Evolutionary conservation across 2,797 vertebrate genomes (phyloP).

Genomic region (Australoheros facetus): DNA sequence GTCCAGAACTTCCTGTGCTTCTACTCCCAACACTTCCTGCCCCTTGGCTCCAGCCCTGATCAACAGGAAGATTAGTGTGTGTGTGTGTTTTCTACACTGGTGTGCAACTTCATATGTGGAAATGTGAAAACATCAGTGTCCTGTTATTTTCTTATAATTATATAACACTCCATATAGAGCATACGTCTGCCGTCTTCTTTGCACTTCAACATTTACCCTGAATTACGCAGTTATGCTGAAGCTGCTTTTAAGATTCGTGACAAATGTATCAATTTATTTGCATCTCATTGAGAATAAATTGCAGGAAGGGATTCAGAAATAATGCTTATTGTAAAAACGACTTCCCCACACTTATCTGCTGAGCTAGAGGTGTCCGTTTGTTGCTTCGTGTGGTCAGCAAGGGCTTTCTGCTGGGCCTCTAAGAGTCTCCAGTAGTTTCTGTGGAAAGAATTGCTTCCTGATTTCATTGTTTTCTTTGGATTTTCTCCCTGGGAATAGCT

Average conservation of each 20-base stretch:
- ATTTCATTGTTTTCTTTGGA: constrained; percentile 69
- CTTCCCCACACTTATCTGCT: constrained; percentile 6
- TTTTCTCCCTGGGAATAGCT: constrained; percentile 63
- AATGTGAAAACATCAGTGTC: background rate
- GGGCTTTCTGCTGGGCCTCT: constrained; percentile 26
- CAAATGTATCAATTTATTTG: background rate
- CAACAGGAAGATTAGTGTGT: constrained; percentile 73
- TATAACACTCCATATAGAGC: background rate
- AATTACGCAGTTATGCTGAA: background rate
- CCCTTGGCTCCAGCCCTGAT: constrained; percentile 66
- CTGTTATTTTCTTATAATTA: background rate
- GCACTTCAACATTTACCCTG: background rate
- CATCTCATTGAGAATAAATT: background rate
- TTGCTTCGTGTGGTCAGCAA: constrained; percentile 3
- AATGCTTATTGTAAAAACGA: background rate
- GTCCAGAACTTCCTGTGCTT: constrained; percentile 72
- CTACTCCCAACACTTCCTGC: constrained; percentile 78
- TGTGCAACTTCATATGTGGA: background rate
- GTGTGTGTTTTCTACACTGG: background rate
- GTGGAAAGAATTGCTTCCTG: constrained; percentile 74
- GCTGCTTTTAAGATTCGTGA: too few species aligned
- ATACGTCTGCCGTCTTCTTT: background rate
- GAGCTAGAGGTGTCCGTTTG: constrained; percentile 11
- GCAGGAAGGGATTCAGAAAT: constrained; percentile 19
- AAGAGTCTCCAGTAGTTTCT: constrained; percentile 19